Conservation (phyloP, 2,113 vertebrate genomes). For the Apteryx owenii region DNA sequence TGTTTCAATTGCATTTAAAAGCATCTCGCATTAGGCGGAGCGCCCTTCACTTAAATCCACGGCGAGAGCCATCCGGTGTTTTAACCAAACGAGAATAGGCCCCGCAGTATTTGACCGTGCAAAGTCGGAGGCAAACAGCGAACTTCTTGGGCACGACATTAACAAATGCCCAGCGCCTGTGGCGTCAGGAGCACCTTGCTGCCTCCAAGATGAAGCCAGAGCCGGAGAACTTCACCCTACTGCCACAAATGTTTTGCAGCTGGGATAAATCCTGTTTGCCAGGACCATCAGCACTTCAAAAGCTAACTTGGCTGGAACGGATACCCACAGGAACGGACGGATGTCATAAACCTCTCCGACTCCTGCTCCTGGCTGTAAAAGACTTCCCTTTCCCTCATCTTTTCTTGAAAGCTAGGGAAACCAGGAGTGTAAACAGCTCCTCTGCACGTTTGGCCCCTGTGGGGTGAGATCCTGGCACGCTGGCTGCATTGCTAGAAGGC, state of each 20-base stretch:
- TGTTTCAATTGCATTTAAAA: neutral
- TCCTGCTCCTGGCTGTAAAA: neutral
- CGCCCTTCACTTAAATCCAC: neutral
- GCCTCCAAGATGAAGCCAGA: neutral
- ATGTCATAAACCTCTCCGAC: neutral
- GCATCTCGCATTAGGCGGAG: accelerated
- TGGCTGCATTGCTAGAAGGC: neutral
- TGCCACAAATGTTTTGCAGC: neutral
- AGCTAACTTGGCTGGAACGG: accelerated
- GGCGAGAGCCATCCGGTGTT: neutral
- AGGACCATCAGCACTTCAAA: too few relatives aligned
- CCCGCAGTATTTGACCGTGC: accelerated
- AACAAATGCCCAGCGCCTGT: neutral
- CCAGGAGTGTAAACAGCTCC: too few relatives aligned
- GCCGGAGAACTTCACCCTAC: neutral
- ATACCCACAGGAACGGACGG: neutral
- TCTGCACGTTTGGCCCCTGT: accelerated
- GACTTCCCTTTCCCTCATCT: neutral
- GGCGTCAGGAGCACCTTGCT: neutral
- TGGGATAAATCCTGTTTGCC: accelerated
- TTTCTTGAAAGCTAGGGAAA: neutral
- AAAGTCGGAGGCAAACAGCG: accelerated
- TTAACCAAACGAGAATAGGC: neutral
- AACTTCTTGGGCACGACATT: neutral
- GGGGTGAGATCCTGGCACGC: accelerated